These are phyloP conservation scores for Channa argus DNA, from an alignment of 2,113 vertebrate species.

Conservation along the genomic window DNA sequence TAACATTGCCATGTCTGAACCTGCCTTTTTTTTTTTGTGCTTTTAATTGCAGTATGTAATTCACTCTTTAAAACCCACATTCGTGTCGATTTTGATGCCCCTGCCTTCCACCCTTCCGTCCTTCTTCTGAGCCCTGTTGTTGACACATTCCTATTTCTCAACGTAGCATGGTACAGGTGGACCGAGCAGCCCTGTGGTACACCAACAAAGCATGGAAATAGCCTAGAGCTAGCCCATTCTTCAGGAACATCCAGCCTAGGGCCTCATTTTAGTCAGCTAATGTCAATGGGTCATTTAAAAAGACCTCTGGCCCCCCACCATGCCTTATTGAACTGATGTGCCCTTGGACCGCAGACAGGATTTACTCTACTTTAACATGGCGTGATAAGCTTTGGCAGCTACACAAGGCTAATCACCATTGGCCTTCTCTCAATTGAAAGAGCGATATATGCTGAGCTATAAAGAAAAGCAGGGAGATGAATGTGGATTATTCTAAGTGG, in stretches of 20 bases:
- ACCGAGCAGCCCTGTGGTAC: constrained; percentile 56
- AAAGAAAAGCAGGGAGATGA: constrained; percentile 56
- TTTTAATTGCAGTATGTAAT: constrained; percentile 16
- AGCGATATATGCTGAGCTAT: constrained; percentile 65
- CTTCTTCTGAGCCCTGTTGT: constrained; percentile 55
- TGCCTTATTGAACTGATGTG: constrained; percentile 76
- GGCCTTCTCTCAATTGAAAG: constrained; percentile 58
- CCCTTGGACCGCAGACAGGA: constrained; percentile 70
- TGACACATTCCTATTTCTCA: constrained; percentile 82
- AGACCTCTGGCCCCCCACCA: constrained; percentile 60
- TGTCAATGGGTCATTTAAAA: constrained; percentile 77
- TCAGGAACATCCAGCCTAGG: constrained; percentile 74
- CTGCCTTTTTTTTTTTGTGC: constrained; percentile 19
- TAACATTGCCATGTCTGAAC: constrained; percentile 8
- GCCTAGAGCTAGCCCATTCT: constrained; percentile 72
- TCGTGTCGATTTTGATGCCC: constrained; percentile 29
- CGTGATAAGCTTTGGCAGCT: constrained; percentile 62
- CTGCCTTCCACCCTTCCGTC: constrained; percentile 38
- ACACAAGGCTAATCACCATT: constrained; percentile 47
- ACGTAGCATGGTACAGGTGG: constrained; percentile 84
- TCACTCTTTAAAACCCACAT: constrained; percentile 41
- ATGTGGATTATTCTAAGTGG: constrained; percentile 60
- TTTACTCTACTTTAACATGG: constrained; percentile 69
- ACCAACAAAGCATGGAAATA: constrained; percentile 61
- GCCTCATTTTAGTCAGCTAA: constrained; percentile 67